Base-by-base conservation (phyloP, 2,888 invertebrate species). In the Mycalesis mineus region DNA sequence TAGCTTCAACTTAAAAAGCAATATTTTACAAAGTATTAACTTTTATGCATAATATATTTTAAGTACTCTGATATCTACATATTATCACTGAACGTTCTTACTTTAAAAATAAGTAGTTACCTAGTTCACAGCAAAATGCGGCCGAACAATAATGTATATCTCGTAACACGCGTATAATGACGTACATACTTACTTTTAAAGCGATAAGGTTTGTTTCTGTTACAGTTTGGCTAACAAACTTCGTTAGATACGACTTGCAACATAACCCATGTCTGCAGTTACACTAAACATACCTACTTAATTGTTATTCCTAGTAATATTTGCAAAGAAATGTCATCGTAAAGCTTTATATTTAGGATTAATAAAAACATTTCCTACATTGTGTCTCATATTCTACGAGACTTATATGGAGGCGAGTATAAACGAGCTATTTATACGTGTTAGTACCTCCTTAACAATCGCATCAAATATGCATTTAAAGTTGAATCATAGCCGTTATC, bases 41-140 rank as follows among this genome's bases (percentile, higher is more conserved):
- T 45, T 55, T 37, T 44, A 52, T 36, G 13, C 22, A 7, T 14
- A n/a, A n/a, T n/a, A 51, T 51, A 55, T 44, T 52, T 51, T 28
- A 31, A 39, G 8, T 33, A 33, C n/a, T n/a, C 22, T 22, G 22
- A 22, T 22, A 22, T 22, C n/a, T 13, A 28, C 28, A 3, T 14
- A 50, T 9, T 13, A 39, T 14, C 31, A 8, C 7, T 29, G 29
- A 14, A 29, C 13, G 13, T 45, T 45, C 14, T 45, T 14, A 45
- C 13, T 45, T 45, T 31, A 29, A 45, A 45, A 14, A 44, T 37
- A 6, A 13, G 37, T 14, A 14, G 13, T 14, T 14, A 14, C 39
- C 39, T 44, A 56, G 61, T 49, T 56, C 55, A 61, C 58, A 55
- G 45, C 48, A 58, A 50, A 56, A 58, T 56, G 49, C 56, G 57